phyloP scores from a whole-genome alignment of 2,113 vertebrate species.

The Porphyrio hochstetteri region DNA sequence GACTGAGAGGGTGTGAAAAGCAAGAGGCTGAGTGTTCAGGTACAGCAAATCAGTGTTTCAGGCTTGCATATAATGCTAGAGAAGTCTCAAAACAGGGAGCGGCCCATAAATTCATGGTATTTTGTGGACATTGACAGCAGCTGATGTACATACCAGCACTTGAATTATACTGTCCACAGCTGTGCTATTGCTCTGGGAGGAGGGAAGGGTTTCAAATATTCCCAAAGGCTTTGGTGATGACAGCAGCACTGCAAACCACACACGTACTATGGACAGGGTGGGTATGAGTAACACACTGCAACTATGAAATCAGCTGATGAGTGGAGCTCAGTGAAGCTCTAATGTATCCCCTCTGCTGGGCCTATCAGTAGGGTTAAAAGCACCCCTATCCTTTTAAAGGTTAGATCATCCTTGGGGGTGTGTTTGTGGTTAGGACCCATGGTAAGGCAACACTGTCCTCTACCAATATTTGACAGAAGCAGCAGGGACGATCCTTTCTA shows the following conservation, averaged over 20 bases:
- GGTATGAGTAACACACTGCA: background rate
- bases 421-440: background rate
- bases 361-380: background rate
- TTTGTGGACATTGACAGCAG: background rate
- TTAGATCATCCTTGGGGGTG: background rate
- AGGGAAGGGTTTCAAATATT: background rate
- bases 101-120: background rate
- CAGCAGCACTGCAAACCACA: background rate
- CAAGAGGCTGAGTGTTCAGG: background rate
- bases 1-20: background rate
- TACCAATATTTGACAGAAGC: background rate
- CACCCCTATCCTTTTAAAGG: background rate
- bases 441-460: background rate
- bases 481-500: background rate
- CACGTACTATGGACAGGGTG: rapidly evolving
- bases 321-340: background rate
- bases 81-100: background rate
- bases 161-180: background rate
- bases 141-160: background rate
- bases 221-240: background rate
- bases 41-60: background rate
- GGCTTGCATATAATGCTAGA: background rate
- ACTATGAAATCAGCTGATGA: background rate
- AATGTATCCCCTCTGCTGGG: background rate
- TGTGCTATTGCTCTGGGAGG: background rate